Evolutionary conservation across 92 coral and sea anemone genomes (phyloP), one percentile per base, ranked within the genome.

Genomic region (Chrysogorgia sp.): DNA sequence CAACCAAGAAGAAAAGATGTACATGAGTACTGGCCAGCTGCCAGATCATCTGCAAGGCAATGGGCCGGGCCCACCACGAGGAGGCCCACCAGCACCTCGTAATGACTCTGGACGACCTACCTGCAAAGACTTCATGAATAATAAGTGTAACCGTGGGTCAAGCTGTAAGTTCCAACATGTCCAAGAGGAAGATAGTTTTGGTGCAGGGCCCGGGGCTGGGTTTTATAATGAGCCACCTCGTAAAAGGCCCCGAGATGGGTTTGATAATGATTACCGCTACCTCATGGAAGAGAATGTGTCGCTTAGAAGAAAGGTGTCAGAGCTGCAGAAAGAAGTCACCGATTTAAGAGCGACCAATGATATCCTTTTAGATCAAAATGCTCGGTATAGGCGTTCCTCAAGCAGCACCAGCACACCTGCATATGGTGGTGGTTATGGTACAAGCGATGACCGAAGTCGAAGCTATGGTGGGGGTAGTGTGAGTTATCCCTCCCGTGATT

Each of bases 291-390:
- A 96, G 76, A 96, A 96, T 60, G 99, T 92, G 41, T 81, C 92
- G 13, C 48, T 96, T 40, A 86, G 96, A 7, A 85, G 97, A 58
- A 91, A 86, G 57, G 85, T 96, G n/a, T 67, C 85, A 19, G 99
- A 96, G 29, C 97, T 96, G 14, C 99, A 96, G 65, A 96, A 92
- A 55, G 97, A 96, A 75, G 91, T 96, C n/a, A 70, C 89, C 1
- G 97, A 90, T 70, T 80, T 96, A 34, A 90, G 92, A 53, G 97
- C 99, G 40, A 90, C 99, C 31, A 96, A 96, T 65, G 99, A 96
- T 72, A 93, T 91, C 40, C 86, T 96, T 55, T 65, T 96, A 64
- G 99, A 96, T 63, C 99, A 96, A 71, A 96, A 96, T 85, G 99
- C 99, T 23, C 89, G 91, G 60, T 92, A 96, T 61, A 88, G 99